Conservation (phyloP, 2,888 invertebrate genomes). For the Papilio elwesi region DNA sequence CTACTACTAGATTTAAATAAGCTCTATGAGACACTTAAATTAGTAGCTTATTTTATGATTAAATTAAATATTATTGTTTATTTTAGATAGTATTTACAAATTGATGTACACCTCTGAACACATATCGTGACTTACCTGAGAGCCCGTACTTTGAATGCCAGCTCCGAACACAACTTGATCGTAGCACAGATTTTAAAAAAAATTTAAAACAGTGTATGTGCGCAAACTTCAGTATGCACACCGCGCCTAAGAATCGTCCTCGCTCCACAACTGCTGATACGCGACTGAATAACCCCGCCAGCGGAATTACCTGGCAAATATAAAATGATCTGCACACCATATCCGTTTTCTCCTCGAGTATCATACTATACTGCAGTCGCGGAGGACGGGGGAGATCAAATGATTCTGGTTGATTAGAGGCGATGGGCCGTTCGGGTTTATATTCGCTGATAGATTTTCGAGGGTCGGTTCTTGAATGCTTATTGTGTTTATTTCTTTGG, state of each 20-base stretch:
- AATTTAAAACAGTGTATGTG: neutral
- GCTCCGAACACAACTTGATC: constrained; percentile 22
- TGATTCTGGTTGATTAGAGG: constrained; percentile 24
- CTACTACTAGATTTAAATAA: no score
- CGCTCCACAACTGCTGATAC: constrained; percentile 9
- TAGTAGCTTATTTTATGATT: no score
- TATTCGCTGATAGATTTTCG: constrained; percentile 34
- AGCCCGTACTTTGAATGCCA: constrained; percentile 17
- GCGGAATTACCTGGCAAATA: constrained; percentile 17
- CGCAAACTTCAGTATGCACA: constrained; percentile 18
- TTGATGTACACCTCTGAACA: neutral
- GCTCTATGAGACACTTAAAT: no score
- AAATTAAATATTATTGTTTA: no score
- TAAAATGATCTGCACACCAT: constrained; percentile 15
- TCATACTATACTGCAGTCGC: neutral
- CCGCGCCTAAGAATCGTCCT: constrained; percentile 2
- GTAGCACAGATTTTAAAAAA: constrained; percentile 7
- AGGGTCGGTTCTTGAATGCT: constrained; percentile 16
- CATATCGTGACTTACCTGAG: constrained; percentile 20
- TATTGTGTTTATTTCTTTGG: constrained; percentile 28
- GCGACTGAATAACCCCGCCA: constrained; percentile 18
- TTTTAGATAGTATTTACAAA: no score
- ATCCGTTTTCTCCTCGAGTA: constrained; percentile 1
- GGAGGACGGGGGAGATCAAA: constrained; percentile 20
- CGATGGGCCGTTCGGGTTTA: constrained; percentile 32